phyloP scores from a whole-genome alignment of 2,888 invertebrate species.

The Pteria penguin region DNA sequence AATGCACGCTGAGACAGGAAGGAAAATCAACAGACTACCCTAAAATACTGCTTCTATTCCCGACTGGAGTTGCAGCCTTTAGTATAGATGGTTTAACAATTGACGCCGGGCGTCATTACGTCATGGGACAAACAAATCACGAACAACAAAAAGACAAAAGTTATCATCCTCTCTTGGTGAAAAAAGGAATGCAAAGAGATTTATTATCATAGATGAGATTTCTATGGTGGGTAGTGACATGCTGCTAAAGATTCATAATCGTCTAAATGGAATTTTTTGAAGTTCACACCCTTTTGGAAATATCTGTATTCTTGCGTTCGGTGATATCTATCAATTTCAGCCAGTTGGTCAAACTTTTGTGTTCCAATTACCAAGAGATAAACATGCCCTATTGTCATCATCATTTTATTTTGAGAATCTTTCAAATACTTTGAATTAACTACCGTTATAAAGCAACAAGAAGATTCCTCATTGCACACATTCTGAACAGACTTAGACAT shows the following conservation, averaged over 20 bases:
- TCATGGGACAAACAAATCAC: too few relatives aligned
- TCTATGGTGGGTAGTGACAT: slow-evolving; percentile 53
- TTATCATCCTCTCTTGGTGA: too few relatives aligned
- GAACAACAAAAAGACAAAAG: too few relatives aligned
- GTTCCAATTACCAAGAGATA: neutral
- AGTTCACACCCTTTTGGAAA: slow-evolving; percentile 43
- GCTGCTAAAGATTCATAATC: slow-evolving; percentile 47
- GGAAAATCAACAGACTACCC: too few relatives aligned
- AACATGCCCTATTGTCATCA: too few relatives aligned
- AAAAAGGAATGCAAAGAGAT: too few relatives aligned
- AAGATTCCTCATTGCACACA: slow-evolving; percentile 16
- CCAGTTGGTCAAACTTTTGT: slow-evolving; percentile 21
- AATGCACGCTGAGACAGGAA: too few relatives aligned
- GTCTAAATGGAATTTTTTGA: slow-evolving; percentile 42
- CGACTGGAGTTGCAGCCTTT: too few relatives aligned
- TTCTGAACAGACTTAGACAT: neutral
- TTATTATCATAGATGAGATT: slow-evolving; percentile 55
- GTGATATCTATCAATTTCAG: slow-evolving; percentile 27
- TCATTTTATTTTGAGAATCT: neutral
- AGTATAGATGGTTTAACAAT: too few relatives aligned
- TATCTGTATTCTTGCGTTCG: slow-evolving; percentile 29
- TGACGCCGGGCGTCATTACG: too few relatives aligned
- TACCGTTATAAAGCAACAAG: slow-evolving; percentile 26
- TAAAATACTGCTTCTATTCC: too few relatives aligned
- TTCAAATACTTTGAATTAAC: slow-evolving; percentile 20